Percentiles rank a stretch among this genome's conserved stretches.
Conservation (phyloP, 2,113 vertebrate genomes). For the Nycticebus coucang region DNA sequence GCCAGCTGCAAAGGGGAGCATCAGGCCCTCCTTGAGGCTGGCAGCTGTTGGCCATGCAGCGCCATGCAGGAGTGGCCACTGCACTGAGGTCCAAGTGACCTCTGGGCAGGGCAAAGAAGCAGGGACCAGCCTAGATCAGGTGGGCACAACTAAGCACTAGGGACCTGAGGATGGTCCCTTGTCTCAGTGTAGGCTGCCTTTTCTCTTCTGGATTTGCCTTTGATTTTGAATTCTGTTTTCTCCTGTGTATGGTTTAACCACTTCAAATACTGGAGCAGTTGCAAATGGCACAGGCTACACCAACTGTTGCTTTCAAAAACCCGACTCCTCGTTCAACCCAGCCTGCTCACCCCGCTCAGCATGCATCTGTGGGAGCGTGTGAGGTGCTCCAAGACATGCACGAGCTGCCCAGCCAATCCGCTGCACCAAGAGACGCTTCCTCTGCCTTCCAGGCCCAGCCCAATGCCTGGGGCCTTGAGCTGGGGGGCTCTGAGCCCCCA, state of each 20-base stretch:
- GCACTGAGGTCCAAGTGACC: slow-evolving; percentile 77
- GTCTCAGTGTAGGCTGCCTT: background rate
- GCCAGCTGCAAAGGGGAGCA: slow-evolving; percentile 88
- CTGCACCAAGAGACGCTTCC: background rate
- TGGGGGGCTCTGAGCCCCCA: background rate
- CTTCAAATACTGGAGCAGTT: slow-evolving; percentile 35
- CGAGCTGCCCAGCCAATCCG: slow-evolving; percentile 79
- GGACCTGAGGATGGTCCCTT: slow-evolving; percentile 54
- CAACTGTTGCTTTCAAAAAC: slow-evolving; percentile 88
- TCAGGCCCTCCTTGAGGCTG: slow-evolving; percentile 82
- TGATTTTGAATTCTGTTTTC: slow-evolving; percentile 50
- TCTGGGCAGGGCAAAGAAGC: slow-evolving; percentile 68
- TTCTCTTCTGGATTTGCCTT: slow-evolving; percentile 65
- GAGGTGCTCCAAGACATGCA: slow-evolving; percentile 85
- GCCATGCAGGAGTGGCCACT: slow-evolving; percentile 86
- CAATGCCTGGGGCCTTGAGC: background rate
- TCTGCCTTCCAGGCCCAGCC: background rate
- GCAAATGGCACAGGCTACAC: slow-evolving; percentile 21
- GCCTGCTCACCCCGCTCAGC: slow-evolving; percentile 82
- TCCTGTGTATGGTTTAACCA: slow-evolving; percentile 24
- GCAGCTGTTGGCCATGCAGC: slow-evolving; percentile 86
- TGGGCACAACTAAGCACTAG: slow-evolving; percentile 55
- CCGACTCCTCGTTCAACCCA: slow-evolving; percentile 84
- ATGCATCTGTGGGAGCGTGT: slow-evolving; percentile 84
- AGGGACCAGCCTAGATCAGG: slow-evolving; percentile 58